A percentile compares a stretch with the other conserved stretches of the same genome.
Evolutionary conservation across 1,140 invertebrate species (phyloP).

Genomic region (Ceratina calcarata): DNA sequence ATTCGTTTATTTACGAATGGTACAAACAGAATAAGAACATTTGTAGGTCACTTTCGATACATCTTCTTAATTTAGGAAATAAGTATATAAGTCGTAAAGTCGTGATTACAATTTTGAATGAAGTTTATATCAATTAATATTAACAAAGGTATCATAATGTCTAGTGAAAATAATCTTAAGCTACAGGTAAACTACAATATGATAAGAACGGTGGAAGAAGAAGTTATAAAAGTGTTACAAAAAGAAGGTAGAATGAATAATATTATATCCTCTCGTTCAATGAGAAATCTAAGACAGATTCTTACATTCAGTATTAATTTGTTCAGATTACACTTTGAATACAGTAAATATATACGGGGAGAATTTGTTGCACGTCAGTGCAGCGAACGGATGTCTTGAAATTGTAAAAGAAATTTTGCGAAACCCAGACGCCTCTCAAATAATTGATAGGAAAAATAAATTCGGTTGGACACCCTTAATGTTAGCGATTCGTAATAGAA

Average conservation of each 20-base stretch:
- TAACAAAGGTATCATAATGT: constrained; percentile 4
- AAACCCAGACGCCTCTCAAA: constrained; percentile 38
- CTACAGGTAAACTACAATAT: neutral
- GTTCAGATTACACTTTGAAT: constrained; percentile 71
- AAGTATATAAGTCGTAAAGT: neutral
- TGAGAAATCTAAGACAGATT: neutral
- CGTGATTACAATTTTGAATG: neutral
- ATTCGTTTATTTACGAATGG: neutral
- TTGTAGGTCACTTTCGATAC: constrained; percentile 14
- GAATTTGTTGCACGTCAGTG: constrained; percentile 74
- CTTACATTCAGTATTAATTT: constrained; percentile 1
- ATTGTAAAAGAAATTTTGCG: constrained; percentile 69
- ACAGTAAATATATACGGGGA: constrained; percentile 74
- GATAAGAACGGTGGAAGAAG: constrained; percentile 14
- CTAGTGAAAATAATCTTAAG: neutral
- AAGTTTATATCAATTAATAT: neutral
- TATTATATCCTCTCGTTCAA: too few species aligned
- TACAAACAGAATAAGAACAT: constrained; percentile 21
- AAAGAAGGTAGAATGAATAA: constrained; percentile 23
- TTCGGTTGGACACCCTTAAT: constrained; percentile 81
- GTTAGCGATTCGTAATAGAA: constrained; percentile 79
- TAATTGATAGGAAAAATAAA: constrained; percentile 74
- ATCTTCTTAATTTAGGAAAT: neutral
- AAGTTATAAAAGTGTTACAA: constrained; percentile 36
- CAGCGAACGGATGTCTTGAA: constrained; percentile 68